Evolutionary conservation across 2,797 vertebrate genomes (phyloP).

Genomic region (Liasis olivaceus): DNA sequence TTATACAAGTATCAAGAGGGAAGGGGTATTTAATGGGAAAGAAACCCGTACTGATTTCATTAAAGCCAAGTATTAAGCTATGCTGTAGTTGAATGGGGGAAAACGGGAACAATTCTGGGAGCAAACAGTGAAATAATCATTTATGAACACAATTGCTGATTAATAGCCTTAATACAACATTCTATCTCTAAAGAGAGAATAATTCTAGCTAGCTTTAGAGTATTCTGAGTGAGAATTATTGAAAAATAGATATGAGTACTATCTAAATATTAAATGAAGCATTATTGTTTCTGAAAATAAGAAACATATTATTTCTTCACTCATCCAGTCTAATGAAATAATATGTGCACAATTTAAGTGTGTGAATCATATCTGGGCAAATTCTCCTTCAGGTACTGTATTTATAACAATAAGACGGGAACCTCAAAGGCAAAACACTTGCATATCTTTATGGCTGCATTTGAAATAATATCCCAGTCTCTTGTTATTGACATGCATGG

Average conservation of each 20-base stretch:
- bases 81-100: background rate
- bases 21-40: background rate
- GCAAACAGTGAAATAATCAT: background rate
- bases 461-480: background rate
- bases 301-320: background rate
- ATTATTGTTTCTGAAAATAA: background rate
- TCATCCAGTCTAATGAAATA: background rate
- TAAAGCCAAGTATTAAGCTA: background rate
- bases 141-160: background rate
- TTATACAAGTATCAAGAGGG: too few species aligned
- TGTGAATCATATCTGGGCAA: background rate
- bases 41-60: background rate
- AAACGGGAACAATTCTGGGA: background rate
- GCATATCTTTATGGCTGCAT: background rate
- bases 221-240: background rate
- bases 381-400: background rate
- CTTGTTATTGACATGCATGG: background rate
- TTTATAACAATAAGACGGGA: background rate
- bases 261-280: background rate
- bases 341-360: background rate
- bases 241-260: background rate
- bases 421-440: background rate
- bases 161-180: background rate
- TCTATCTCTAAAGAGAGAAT: background rate
- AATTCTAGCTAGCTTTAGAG: background rate